phyloP scores from a whole-genome alignment of 2,888 invertebrate genomes.

The Tachina grossa region DNA sequence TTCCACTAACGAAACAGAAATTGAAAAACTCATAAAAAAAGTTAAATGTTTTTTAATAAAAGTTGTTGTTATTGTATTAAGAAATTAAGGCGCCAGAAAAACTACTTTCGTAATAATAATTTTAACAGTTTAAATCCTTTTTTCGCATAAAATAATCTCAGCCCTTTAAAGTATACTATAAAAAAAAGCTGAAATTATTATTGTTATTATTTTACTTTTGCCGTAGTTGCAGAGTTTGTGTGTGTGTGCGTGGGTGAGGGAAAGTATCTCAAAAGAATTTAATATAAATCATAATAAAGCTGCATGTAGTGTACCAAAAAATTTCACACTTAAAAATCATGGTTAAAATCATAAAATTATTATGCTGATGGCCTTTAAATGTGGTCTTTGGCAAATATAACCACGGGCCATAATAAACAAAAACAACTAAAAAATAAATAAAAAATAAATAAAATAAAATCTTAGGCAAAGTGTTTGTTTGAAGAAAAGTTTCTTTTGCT shows the following conservation, averaged over 20 bases:
- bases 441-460: slow-evolving; percentile 11
- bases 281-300: slow-evolving; percentile 41
- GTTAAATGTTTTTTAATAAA: slow-evolving; percentile 70
- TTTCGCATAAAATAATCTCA: slow-evolving; percentile 32
- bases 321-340: slow-evolving; percentile 73
- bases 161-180: slow-evolving; percentile 45
- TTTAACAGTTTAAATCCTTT: slow-evolving; percentile 68
- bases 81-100: slow-evolving; percentile 70
- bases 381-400: slow-evolving; percentile 64
- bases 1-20: slow-evolving; percentile 19
- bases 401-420: slow-evolving; percentile 63
- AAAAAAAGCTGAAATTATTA: slow-evolving; percentile 51
- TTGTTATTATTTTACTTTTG: slow-evolving; percentile 32
- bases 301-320: slow-evolving; percentile 42
- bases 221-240: neutral
- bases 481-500: slow-evolving; percentile 52
- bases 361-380: slow-evolving; percentile 78
- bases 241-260: slow-evolving; percentile 4
- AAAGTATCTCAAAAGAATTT: slow-evolving; percentile 28
- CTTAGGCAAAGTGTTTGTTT: slow-evolving; percentile 29
- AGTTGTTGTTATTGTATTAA: slow-evolving; percentile 60
- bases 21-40: slow-evolving; percentile 70
- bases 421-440: slow-evolving; percentile 5
- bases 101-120: slow-evolving; percentile 61
- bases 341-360: slow-evolving; percentile 75